These are phyloP conservation scores for Mionectes olivaceus DNA, from an alignment of 2,797 vertebrate species.

Conservation along the genomic window DNA sequence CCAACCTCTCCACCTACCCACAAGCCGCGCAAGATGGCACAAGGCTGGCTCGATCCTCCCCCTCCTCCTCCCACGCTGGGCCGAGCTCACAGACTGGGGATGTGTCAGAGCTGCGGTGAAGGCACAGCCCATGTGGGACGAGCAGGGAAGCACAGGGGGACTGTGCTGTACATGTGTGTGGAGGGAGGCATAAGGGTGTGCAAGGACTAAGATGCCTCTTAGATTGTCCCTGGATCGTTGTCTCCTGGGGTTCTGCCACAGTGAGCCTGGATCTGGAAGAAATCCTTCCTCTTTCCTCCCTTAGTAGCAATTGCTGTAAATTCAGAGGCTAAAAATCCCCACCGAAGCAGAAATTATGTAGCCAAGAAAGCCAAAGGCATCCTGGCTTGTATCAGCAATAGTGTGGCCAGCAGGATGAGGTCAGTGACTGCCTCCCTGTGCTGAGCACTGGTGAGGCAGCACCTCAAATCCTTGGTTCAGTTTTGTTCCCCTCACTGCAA, in stretches of 20 bases:
- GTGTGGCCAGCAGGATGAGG: neutral
- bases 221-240: neutral
- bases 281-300: neutral
- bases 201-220: neutral
- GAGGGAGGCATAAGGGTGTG: neutral
- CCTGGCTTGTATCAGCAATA: neutral
- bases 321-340: neutral
- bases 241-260: neutral
- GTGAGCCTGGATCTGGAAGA: neutral
- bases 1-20: neutral
- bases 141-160: accelerated
- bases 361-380: neutral
- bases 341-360: neutral
- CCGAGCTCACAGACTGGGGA: neutral
- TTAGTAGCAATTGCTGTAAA: neutral
- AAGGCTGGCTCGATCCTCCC: neutral
- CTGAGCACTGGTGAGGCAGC: neutral
- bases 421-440: neutral
- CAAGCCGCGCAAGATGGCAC: neutral
- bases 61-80: neutral
- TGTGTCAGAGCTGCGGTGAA: accelerated
- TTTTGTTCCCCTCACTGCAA: neutral
- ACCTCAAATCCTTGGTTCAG: neutral
- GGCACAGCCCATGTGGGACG: accelerated
- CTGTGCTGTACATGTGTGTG: accelerated